Conservation (phyloP, 2,113 vertebrate genomes). For the Eurypyga helias region DNA sequence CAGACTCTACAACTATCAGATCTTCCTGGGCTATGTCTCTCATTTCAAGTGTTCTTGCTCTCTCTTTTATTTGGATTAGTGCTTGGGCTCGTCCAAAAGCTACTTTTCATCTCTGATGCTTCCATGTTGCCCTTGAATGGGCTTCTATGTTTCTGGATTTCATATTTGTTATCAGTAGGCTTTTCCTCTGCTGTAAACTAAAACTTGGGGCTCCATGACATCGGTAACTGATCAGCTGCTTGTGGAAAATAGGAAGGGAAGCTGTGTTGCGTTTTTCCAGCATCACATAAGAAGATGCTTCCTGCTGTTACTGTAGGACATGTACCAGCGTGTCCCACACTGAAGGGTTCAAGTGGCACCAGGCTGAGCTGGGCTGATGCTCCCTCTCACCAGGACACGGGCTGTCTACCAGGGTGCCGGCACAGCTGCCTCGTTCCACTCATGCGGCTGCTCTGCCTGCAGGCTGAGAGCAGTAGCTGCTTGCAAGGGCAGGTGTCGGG, state of each 20-base stretch:
- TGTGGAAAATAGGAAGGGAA: not conserved
- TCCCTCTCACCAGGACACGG: not conserved
- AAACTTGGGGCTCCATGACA: not conserved
- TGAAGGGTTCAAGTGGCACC: not conserved
- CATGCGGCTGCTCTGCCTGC: not conserved
- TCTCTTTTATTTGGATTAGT: not conserved
- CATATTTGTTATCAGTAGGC: not conserved
- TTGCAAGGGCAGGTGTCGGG: slow-evolving; percentile 21
- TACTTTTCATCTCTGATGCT: not conserved
- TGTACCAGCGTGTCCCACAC: not conserved
- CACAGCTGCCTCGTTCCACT: not conserved
- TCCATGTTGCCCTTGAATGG: not conserved
- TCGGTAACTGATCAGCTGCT: not conserved
- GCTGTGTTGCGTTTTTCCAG: not conserved
- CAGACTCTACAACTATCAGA: not conserved
- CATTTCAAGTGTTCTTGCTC: not conserved
- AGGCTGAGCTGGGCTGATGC: not conserved
- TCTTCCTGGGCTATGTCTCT: not conserved
- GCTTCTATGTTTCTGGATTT: not conserved
- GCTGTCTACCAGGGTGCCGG: not conserved
- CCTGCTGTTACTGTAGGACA: not conserved
- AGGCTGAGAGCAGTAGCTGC: not conserved
- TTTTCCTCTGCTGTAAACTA: not conserved
- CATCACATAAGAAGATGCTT: not conserved
- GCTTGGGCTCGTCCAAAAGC: not conserved